Evolutionary conservation across 2,888 invertebrate species (phyloP).

Genomic region (Pterobdella sp.): DNA sequence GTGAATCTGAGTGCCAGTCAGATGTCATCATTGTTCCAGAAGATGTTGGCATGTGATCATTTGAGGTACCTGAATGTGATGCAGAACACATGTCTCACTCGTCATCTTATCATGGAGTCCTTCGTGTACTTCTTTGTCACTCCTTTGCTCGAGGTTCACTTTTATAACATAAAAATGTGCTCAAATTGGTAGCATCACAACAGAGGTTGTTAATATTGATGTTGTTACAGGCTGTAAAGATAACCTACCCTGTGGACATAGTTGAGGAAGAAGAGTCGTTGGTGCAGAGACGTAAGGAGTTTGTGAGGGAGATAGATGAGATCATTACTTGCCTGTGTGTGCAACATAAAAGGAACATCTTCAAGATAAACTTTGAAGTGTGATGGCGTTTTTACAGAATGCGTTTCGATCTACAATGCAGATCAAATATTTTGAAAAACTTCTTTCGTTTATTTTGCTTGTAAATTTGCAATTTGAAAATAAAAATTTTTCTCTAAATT

Average conservation of each 20-base stretch:
- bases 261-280: not conserved
- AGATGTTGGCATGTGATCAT: slow-evolving; percentile 34
- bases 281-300: slow-evolving; percentile 18
- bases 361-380: slow-evolving; percentile 19
- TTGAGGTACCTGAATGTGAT: slow-evolving; percentile 43
- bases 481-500: no score
- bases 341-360: slow-evolving; percentile 19
- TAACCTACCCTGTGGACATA: slow-evolving; percentile 30
- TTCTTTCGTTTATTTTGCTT: no score
- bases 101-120: slow-evolving; percentile 35
- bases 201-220: no score
- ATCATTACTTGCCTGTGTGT: slow-evolving; percentile 26
- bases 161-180: no score
- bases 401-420: no score
- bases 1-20: slow-evolving; percentile 39
- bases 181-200: no score
- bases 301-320: slow-evolving; percentile 26
- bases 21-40: slow-evolving; percentile 35
- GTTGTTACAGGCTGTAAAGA: slow-evolving; percentile 30
- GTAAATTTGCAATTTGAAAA: no score
- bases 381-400: no score
- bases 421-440: no score
- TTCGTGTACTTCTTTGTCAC: slow-evolving; percentile 32
- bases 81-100: slow-evolving; percentile 38
- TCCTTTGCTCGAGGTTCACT: slow-evolving; percentile 28